Conservation (phyloP, 2,888 invertebrate genomes). For the Hypena proboscidalis region DNA sequence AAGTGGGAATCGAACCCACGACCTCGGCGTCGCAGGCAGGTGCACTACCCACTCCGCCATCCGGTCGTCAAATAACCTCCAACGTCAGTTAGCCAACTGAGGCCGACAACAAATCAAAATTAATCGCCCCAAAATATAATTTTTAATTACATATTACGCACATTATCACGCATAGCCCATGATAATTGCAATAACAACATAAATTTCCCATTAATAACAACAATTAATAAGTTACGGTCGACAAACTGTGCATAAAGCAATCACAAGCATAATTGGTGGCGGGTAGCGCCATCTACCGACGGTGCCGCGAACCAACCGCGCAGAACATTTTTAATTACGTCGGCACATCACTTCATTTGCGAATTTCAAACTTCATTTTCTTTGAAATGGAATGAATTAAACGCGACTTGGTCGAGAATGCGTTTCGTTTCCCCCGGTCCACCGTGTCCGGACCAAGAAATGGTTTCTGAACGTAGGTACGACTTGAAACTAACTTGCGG, state of each 20-base stretch:
- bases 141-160: neutral
- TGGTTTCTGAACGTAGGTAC: conserved; percentile 23
- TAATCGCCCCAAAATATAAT: no score
- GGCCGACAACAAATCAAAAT: no score
- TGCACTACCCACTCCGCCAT: no score
- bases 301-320: conserved; percentile 29
- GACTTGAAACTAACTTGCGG: conserved; percentile 16
- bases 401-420: conserved; percentile 22
- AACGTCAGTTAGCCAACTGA: no score
- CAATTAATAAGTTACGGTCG: conserved; percentile 57
- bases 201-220: conserved; percentile 43
- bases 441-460: conserved; percentile 13
- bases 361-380: conserved; percentile 52
- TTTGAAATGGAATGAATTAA: conserved; percentile 33
- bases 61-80: no score
- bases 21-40: no score
- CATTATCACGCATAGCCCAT: conserved; percentile 2
- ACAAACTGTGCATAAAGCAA: conserved; percentile 59
- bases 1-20: no score
- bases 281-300: conserved; percentile 33
- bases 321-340: conserved; percentile 72
- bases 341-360: conserved; percentile 71
- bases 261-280: conserved; percentile 54
- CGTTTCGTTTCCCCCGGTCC: conserved; percentile 19
- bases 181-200: conserved; percentile 32